Conservation (phyloP, 2,797 vertebrate genomes). For the Poeciliopsis paucimaculata region DNA sequence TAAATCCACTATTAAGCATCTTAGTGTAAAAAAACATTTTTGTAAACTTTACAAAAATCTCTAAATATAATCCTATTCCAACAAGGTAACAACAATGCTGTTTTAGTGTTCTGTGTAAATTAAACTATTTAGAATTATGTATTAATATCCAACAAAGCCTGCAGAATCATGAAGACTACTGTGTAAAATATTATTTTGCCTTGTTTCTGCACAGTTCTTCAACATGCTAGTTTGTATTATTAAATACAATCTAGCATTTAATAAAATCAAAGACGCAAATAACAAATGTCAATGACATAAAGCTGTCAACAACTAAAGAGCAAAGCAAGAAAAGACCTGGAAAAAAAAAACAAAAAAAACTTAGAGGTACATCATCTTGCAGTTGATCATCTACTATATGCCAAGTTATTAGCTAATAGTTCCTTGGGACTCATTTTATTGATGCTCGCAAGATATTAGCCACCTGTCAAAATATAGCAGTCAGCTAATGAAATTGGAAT, state of each 20-base stretch:
- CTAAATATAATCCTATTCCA: not conserved
- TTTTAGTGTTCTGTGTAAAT: not conserved
- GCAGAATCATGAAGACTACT: not conserved
- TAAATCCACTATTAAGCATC: not conserved
- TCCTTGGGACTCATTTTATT: not conserved
- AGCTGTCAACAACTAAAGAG: not conserved
- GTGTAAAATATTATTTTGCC: not conserved
- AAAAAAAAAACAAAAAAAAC: not conserved
- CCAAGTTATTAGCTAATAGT: not conserved
- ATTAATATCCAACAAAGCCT: not conserved
- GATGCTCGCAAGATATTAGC: not conserved
- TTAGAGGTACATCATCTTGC: not conserved
- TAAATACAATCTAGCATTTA: not conserved
- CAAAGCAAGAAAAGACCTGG: not conserved
- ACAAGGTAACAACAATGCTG: not conserved
- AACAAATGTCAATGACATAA: not conserved
- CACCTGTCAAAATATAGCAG: not conserved
- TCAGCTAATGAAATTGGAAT: not conserved
- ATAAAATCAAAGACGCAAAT: not conserved
- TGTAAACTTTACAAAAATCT: not conserved
- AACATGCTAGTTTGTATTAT: too few relatives aligned
- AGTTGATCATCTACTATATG: not conserved
- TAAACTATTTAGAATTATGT: not conserved
- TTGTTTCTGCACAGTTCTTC: not conserved
- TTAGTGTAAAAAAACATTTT: not conserved